Evolutionary conservation across 2,888 invertebrate genomes (phyloP), one percentile per base, ranked within the genome.

Genomic region (Punctoribates punctum): DNA sequence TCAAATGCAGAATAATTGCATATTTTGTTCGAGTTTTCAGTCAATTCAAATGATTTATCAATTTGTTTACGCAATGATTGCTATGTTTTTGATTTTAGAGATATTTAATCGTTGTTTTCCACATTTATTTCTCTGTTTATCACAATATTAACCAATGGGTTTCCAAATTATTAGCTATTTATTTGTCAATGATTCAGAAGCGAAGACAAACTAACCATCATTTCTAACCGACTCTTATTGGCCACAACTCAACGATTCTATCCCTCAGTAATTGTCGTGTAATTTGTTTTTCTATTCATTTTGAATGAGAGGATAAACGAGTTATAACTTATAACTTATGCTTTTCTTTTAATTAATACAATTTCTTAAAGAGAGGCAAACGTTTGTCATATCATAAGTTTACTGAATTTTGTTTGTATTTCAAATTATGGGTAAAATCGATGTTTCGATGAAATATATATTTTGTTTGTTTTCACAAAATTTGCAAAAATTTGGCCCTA

Each of bases 31-130:
- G 34, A 34, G 11, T 67, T 67, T 11, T 38, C 1, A 67, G 34
- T 38, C 67, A 38, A 60, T 34, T 38, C 38, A n/a, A 34, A 67
- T 67, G 38, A 38, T 38, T 67, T 67, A 67, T 67, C 67, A 67
- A 67, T 67, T 67, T 67, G 67, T 67, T 67, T 67, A 67, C 34
- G 67, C 67, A n/a, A 34, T 38, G 34, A 15, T 11, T 67, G 60
- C 27, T 25, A 67, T 67, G n/a, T 67, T 9, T 29, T 34, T n/a
- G 34, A 34, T 34, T 34, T 34, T 34, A 34, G 34, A 38, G 29
- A n/a, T 38, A 67, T 67, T 67, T 38, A 67, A 38, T 67, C 67
- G 38, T 67, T 34, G 17, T 11, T 67, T 34, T 27, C 8, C n/a
- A 38, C 4, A 67, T 38, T 34, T 13, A 2, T 15, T 29, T 27